Evolutionary conservation across 1,140 invertebrate genomes (phyloP).

Genomic region (Euura saliciscinereae): DNA sequence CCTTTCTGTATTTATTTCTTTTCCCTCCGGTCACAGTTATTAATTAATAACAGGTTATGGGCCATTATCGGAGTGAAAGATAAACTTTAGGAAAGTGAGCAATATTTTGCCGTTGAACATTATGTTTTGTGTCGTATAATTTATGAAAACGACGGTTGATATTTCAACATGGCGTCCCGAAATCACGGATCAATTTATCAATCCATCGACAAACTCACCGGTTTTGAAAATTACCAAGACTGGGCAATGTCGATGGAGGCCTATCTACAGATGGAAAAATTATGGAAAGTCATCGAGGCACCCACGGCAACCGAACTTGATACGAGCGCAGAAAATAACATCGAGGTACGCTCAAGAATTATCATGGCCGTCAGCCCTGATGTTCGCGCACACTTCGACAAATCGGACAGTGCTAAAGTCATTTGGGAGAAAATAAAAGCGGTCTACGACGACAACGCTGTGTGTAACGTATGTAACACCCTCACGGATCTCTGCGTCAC

Average conservation of each 20-base stretch:
- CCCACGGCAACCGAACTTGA: not conserved
- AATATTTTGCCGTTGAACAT: not conserved
- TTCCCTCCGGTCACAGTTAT: no score
- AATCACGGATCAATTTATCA: not conserved
- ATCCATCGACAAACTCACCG: not conserved
- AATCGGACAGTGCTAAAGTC: not conserved
- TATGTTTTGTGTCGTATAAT: not conserved
- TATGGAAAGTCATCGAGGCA: not conserved
- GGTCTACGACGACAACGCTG: not conserved
- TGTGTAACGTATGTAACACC: not conserved
- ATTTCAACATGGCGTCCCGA: not conserved
- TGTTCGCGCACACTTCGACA: not conserved
- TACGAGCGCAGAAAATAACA: not conserved
- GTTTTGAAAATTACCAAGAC: not conserved
- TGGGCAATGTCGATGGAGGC: not conserved
- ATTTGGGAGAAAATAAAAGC: not conserved
- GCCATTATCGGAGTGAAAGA: not conserved
- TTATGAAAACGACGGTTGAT: not conserved
- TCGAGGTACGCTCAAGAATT: not conserved
- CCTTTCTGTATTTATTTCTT: no score
- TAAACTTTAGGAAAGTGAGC: not conserved
- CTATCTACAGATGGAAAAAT: not conserved
- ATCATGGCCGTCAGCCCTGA: not conserved
- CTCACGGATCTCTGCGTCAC: not conserved
- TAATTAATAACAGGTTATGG: not conserved